Conservation (phyloP, 2,797 vertebrate genomes). For the Fistularia commersonii region DNA sequence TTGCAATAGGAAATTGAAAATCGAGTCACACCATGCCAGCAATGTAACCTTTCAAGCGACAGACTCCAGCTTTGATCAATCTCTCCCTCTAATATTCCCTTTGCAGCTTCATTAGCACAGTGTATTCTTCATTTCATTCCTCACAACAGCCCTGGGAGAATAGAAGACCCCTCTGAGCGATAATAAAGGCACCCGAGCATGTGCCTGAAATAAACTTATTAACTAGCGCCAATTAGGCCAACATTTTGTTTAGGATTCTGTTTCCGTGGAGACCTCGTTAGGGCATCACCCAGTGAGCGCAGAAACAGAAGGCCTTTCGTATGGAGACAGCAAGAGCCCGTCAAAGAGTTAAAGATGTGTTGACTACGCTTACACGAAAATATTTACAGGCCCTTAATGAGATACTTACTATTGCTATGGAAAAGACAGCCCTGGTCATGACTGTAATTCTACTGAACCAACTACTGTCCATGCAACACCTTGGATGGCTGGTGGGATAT, state of each 20-base stretch:
- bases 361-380: constrained; percentile 7
- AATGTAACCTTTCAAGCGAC: constrained; percentile 39
- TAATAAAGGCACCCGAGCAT: constrained; percentile 50
- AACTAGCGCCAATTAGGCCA: constrained; percentile 58
- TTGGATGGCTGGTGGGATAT: too few relatives aligned
- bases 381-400: constrained; percentile 12
- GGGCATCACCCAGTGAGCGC: constrained; percentile 21
- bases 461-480: too few relatives aligned
- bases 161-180: constrained; percentile 39
- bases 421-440: neutral
- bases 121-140: constrained; percentile 45
- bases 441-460: too few relatives aligned
- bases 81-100: constrained; percentile 43
- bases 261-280: constrained; percentile 50
- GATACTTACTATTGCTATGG: constrained; percentile 20
- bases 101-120: constrained; percentile 51
- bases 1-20: constrained; percentile 36
- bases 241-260: constrained; percentile 47
- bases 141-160: constrained; percentile 41
- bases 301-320: constrained; percentile 20
- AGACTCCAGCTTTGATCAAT: constrained; percentile 36
- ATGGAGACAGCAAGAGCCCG: constrained; percentile 5
- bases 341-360: constrained; percentile 14
- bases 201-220: constrained; percentile 61
- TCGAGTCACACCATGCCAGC: constrained; percentile 17